Base-by-base conservation (phyloP, 1,140 invertebrate genomes). In the Atta cephalotes region DNA sequence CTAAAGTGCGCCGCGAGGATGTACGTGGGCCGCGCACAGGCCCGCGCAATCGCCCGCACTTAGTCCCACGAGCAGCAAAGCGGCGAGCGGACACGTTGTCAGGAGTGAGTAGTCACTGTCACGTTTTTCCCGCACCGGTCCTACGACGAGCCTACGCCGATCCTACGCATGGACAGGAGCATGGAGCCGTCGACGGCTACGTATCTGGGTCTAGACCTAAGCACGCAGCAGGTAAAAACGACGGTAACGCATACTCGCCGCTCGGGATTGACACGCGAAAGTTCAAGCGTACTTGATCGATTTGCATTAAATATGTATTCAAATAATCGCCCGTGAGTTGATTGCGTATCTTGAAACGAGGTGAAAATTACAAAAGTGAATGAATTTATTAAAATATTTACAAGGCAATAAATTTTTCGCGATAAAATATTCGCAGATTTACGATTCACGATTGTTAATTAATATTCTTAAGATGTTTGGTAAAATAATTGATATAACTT, bases 201-300 rank as follows among this genome's bases (percentile, higher is more conserved):
- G 90, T 97, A 96, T 95, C 95, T 98, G 86, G 97, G 97, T 78
- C 96, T 98, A 79, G 97, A 98, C 95, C 96, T 98, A 92, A 98
- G 97, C 93, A 98, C 97, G 28, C 97, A 98, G 94, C 97, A 97
- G 96, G 97, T 98, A 96, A 95, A 87, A 18, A 49, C 3, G 6
- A 12, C 60, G 74, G 60, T 25, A 21, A 58, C n/a, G n/a, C n/a
- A 7, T 14, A 14, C 49, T 51, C 31, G 31, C 5, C 31, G 31
- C 7, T 35, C 49, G 49, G 4, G 49, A 51, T 51, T 51, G 49
- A 51, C 14, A 51, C 49, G 49, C 49, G 49, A 16, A 51, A 10
- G 10, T 45, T 45, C 39, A 10, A 45, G 39, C 10, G 39, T 2
- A 45, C 1, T 45, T 10, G 39, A 45, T 45, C 39, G 39, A 45